Percentiles rank a stretch among this genome's conserved stretches.
Conservation (phyloP, 2,113 vertebrate genomes). For the Calidris pugnax region DNA sequence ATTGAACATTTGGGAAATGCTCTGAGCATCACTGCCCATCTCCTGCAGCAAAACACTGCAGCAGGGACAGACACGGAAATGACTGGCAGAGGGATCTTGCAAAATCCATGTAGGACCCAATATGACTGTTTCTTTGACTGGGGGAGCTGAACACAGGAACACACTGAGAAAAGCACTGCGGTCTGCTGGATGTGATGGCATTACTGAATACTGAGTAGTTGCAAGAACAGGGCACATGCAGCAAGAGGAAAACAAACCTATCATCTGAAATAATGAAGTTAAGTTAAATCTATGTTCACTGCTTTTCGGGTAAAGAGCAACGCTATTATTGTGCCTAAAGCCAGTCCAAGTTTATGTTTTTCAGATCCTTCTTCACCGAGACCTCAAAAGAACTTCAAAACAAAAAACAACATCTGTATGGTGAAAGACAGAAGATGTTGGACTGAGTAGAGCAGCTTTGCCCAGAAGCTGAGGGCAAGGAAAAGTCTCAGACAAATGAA, state of each 20-base stretch:
- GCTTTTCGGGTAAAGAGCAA: neutral
- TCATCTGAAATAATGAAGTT: neutral
- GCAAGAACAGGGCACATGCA: neutral
- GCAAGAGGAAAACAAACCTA: neutral
- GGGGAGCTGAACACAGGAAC: neutral
- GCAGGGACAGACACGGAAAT: neutral
- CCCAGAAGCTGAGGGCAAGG: neutral
- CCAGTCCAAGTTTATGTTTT: neutral
- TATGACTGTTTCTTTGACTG: neutral
- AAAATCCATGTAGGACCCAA: neutral
- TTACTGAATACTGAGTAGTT: neutral
- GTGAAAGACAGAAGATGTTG: neutral
- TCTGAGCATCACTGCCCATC: neutral
- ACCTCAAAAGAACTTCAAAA: neutral
- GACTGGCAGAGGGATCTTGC: neutral
- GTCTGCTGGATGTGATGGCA: neutral
- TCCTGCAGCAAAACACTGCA: neutral
- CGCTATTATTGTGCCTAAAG: neutral
- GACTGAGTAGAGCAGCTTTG: neutral
- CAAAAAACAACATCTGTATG: neutral
- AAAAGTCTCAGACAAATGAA: neutral
- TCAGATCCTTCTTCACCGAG: neutral
- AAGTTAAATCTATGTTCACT: neutral
- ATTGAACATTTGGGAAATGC: constrained; percentile 40
- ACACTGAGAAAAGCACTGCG: neutral